Evolutionary conservation across 92 coral and sea anemone genomes (phyloP).

Genomic region (Actinostola sp.): DNA sequence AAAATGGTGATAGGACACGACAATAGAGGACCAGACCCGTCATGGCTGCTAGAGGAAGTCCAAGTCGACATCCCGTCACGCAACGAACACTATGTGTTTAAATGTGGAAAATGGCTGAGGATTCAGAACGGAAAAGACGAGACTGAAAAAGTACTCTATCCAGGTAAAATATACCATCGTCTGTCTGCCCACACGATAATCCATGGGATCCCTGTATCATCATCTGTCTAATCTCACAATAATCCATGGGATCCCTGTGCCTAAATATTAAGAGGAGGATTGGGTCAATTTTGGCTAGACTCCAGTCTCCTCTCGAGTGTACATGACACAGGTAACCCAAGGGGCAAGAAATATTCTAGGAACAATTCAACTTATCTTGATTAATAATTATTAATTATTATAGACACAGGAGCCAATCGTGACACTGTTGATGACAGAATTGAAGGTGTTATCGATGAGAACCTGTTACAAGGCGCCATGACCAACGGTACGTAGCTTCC

Average conservation of each 20-base stretch:
- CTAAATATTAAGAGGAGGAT: neutral
- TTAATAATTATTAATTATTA: neutral
- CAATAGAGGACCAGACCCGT: conserved; percentile 56
- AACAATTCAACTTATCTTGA: no score
- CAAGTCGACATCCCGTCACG: conserved; percentile 80
- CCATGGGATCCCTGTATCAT: no score
- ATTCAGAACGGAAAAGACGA: conserved; percentile 60
- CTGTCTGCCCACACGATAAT: no score
- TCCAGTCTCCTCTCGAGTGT: neutral
- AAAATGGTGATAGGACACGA: conserved; percentile 83
- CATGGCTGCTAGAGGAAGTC: conserved; percentile 86
- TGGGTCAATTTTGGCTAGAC: neutral
- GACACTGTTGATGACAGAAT: conserved; percentile 25
- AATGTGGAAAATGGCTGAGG: conserved; percentile 74
- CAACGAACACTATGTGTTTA: conserved; percentile 78
- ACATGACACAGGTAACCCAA: conserved; percentile 3
- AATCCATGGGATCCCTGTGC: neutral
- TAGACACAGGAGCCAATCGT: neutral
- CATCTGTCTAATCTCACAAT: no score
- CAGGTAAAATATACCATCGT: conserved; percentile 65
- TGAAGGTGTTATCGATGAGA: conserved; percentile 18
- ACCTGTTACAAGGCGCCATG: conserved; percentile 27
- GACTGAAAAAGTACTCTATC: conserved; percentile 69
- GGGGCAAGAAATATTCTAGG: no score
- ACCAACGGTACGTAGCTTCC: conserved; percentile 35